A percentile compares a stretch with the other conserved stretches of the same genome.
These are phyloP conservation scores for Mechanitis mazaeus DNA, from an alignment of 2,888 invertebrate genomes.

Conservation along the genomic window DNA sequence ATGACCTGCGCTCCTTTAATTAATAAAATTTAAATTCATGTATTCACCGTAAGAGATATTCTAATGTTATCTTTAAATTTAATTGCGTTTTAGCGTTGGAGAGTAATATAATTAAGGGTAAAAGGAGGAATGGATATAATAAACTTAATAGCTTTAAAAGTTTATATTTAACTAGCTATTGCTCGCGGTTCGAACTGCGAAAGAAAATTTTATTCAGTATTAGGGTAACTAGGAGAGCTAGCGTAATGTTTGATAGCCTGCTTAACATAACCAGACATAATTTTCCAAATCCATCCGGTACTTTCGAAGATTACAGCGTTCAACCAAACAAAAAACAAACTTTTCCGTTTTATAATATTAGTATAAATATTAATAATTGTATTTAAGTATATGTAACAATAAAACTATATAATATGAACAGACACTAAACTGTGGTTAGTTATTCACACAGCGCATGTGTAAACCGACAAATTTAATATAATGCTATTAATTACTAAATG, in stretches of 20 bases:
- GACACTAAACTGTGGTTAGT: conserved; percentile 10
- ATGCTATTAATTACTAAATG: conserved; percentile 19
- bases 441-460: conserved; percentile 13
- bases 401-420: conserved; percentile 12
- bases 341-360: too few species aligned
- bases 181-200: too few species aligned
- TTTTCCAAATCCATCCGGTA: too few species aligned
- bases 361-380: not conserved
- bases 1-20: conserved; percentile 20
- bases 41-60: conserved; percentile 22
- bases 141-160: not conserved
- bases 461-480: conserved; percentile 18
- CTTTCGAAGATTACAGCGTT: too few species aligned
- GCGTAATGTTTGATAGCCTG: too few species aligned
- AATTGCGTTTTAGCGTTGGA: conserved; percentile 12
- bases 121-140: not conserved
- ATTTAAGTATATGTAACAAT: not conserved
- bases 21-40: conserved; percentile 26
- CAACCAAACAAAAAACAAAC: too few species aligned
- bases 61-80: conserved; percentile 21
- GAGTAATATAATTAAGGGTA: not conserved
- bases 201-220: too few species aligned
- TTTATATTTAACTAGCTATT: too few species aligned
- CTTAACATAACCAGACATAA: too few species aligned
- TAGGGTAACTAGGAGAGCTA: too few species aligned